Base-by-base conservation (phyloP, 2,888 invertebrate species). In the Laothoe populi region DNA sequence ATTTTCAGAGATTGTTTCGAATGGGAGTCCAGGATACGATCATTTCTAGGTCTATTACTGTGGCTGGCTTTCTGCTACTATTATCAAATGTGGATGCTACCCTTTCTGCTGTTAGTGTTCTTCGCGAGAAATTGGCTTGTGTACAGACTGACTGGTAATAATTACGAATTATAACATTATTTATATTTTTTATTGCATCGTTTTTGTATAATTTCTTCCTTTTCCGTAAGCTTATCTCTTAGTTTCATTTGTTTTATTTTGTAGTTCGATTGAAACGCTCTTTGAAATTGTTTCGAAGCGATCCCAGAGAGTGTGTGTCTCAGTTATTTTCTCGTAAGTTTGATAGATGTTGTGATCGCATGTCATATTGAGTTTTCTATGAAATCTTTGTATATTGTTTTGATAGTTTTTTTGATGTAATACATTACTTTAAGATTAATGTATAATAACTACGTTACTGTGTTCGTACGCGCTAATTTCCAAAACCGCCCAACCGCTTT, bases 81-180 rank as follows among this genome's bases (percentile, higher is more conserved):
- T 88, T 98, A 99, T 82, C 96, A 99, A 86, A 96, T 98, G 75
- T 99, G 97, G 95, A 99, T 99, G 96, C 87, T 99, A 63, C 99
- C 99, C 0, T 92, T 96, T 2, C 93, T 96, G 11, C 93, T 98
- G 24, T 92, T 99, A 19, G 87, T 98, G 38, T 93, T 99, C 64
- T 97, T 99, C 77, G 90, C 96, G 0, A 86, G 93, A 66, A 92
- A 90, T 65, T 93, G 93, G 93, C 85, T 93, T 2, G 90, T 93
- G 60, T 90, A 90, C 66, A 84, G 91, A 66, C 78, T 93, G 0
- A 93, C 93, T 61, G 93, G 93, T 93, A 74, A 78, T 78, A 74
- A 7, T 23, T 60, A 38, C 2, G n/a, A 21, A 16, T 13, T 53
- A 40, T 59, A 8, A 26, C 7, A 31, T 38, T 58, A 46, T 60